These are phyloP conservation scores for Acyrthosiphon pisum DNA, from an alignment of 1,140 invertebrate species.

Conservation along the genomic window DNA sequence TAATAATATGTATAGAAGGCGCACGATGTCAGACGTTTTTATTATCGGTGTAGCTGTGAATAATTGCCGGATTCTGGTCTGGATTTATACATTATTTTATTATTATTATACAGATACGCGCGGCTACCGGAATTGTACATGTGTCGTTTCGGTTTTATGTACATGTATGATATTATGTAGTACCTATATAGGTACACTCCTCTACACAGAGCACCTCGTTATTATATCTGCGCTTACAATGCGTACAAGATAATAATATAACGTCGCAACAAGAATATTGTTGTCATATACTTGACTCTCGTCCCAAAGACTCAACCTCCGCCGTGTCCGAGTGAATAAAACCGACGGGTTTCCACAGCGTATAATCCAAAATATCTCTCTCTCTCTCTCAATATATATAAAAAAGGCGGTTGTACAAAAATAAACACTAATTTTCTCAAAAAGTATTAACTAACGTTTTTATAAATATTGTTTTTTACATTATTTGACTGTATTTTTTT, in stretches of 20 bases:
- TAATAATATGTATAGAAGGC: neutral
- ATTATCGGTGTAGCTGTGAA: constrained; percentile 1
- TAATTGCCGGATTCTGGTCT: constrained; percentile 33
- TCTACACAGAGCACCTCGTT: neutral
- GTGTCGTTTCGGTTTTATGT: neutral
- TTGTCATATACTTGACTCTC: neutral
- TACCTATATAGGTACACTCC: neutral
- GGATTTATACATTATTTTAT: neutral
- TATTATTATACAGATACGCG: neutral
- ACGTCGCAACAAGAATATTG: neutral
- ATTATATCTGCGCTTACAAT: neutral
- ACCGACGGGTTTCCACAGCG: neutral
- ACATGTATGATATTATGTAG: neutral
- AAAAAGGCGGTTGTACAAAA: neutral
- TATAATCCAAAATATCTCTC: neutral
- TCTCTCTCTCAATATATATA: neutral
- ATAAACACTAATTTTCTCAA: neutral
- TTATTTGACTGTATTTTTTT: too few species aligned
- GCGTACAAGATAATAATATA: constrained; percentile 4
- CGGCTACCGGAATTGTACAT: constrained; percentile 24
- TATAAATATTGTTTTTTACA: neutral
- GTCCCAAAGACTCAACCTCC: neutral
- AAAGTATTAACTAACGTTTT: neutral
- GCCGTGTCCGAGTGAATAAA: neutral
- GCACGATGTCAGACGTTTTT: neutral